A percentile compares a stretch with the other conserved stretches of the same genome.
These are phyloP conservation scores for Spodoptera picta DNA, from an alignment of 2,888 invertebrate species.

Conservation along the genomic window DNA sequence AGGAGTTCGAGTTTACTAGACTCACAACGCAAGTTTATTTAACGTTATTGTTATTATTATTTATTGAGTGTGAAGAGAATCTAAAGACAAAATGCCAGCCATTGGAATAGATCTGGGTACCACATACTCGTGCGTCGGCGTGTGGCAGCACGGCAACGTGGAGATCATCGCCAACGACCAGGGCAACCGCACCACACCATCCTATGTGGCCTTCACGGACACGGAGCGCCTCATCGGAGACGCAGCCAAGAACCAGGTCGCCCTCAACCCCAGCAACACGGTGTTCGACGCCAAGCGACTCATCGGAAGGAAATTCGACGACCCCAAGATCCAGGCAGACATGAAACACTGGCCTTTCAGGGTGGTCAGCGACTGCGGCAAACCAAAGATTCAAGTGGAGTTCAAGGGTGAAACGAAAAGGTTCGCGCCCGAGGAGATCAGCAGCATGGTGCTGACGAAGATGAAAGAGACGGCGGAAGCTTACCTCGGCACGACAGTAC, in stretches of 20 bases:
- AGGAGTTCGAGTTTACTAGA: slow-evolving; percentile 54
- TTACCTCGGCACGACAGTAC: slow-evolving; percentile 90
- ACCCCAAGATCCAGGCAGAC: slow-evolving; percentile 92
- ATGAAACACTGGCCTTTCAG: slow-evolving; percentile 96
- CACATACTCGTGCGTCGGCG: slow-evolving; percentile 88
- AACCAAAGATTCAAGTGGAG: slow-evolving; percentile 91
- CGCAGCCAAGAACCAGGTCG: slow-evolving; percentile 92
- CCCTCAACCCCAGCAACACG: slow-evolving; percentile 92
- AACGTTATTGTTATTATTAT: slow-evolving; percentile 10
- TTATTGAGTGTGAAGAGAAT: slow-evolving; percentile 35
- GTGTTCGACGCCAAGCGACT: slow-evolving; percentile 93
- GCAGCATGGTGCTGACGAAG: slow-evolving; percentile 94
- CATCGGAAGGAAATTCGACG: slow-evolving; percentile 93
- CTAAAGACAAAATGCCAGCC: slow-evolving; percentile 80
- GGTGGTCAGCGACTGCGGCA: slow-evolving; percentile 90
- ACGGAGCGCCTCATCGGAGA: slow-evolving; percentile 91
- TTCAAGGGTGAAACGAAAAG: slow-evolving; percentile 90
- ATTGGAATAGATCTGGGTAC: slow-evolving; percentile 88
- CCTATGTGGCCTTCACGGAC: slow-evolving; percentile 92
- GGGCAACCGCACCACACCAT: slow-evolving; percentile 92
- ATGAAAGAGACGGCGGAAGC: slow-evolving; percentile 94
- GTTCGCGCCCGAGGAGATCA: slow-evolving; percentile 92
- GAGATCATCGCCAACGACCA: slow-evolving; percentile 92
- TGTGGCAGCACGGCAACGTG: slow-evolving; percentile 91
- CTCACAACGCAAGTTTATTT: slow-evolving; percentile 20